Conservation (phyloP, 2,888 invertebrate species). For the Apamea monoglypha region DNA sequence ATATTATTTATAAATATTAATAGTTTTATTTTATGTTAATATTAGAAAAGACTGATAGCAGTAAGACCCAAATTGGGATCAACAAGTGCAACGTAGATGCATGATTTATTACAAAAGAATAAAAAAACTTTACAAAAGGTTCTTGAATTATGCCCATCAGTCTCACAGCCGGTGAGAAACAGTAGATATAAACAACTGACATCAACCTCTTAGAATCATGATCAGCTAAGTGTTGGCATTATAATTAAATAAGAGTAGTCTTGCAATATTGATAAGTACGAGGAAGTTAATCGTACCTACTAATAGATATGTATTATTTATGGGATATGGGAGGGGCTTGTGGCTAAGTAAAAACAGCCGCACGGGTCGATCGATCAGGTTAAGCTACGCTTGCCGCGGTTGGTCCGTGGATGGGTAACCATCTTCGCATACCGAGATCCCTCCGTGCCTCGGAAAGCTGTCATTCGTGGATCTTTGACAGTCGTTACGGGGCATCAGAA, state of each 20-base stretch:
- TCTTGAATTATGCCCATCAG: not conserved
- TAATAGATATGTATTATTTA: no score
- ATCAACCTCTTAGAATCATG: not conserved
- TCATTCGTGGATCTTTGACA: no score
- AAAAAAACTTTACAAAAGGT: no score
- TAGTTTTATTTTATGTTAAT: no score
- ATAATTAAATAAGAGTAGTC: no score
- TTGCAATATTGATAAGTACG: not conserved
- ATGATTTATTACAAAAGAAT: not conserved
- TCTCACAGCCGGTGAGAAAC: not conserved
- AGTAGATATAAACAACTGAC: not conserved
- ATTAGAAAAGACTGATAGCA: not conserved
- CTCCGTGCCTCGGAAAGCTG: no score
- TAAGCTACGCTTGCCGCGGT: not conserved
- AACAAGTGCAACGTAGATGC: not conserved
- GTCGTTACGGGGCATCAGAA: no score
- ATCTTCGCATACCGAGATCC: not conserved
- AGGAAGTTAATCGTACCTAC: not conserved
- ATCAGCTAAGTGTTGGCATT: not conserved
- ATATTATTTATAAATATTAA: no score
- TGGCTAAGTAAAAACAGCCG: no score
- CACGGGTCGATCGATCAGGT: not conserved
- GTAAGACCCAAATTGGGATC: not conserved
- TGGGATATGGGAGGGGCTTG: no score
- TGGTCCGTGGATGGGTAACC: not conserved